These are phyloP conservation scores for Ctenopoma kingsleyae DNA, from an alignment of 2,797 vertebrate genomes.

Conservation along the genomic window DNA sequence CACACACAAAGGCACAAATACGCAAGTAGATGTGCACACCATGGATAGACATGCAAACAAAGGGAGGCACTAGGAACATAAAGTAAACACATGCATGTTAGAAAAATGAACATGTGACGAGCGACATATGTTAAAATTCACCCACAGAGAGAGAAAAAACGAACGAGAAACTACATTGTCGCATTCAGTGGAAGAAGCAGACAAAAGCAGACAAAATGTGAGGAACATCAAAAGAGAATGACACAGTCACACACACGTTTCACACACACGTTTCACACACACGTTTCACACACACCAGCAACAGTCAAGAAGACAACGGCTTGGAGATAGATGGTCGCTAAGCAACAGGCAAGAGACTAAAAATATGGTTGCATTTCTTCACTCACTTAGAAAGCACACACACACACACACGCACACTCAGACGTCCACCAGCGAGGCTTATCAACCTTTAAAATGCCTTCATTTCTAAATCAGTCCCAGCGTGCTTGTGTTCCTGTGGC, in stretches of 20 bases:
- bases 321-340: conserved; percentile 77
- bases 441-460: conserved; percentile 60
- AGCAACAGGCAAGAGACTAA: conserved; percentile 84
- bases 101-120: neutral
- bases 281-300: conserved; percentile 46
- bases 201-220: conserved; percentile 34
- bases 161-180: conserved; percentile 24
- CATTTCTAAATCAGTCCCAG: conserved; percentile 56
- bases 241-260: conserved; percentile 25
- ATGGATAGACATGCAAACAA: conserved; percentile 40
- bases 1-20: conserved; percentile 42
- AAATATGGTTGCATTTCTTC: conserved; percentile 77
- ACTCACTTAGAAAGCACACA: conserved; percentile 40
- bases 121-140: neutral
- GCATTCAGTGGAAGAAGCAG: conserved; percentile 27
- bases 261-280: conserved; percentile 21
- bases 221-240: conserved; percentile 38
- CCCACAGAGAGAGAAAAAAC: conserved; percentile 7
- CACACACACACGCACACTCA: conserved; percentile 17
- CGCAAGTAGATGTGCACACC: conserved; percentile 22
- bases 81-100: neutral
- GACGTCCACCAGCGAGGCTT: conserved; percentile 43
- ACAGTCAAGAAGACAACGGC: conserved; percentile 76
- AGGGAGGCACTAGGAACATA: conserved; percentile 45
- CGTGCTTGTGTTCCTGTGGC: conserved; percentile 47